phyloP scores from a whole-genome alignment of 2,797 vertebrate genomes.

The Esox masquinongy region DNA sequence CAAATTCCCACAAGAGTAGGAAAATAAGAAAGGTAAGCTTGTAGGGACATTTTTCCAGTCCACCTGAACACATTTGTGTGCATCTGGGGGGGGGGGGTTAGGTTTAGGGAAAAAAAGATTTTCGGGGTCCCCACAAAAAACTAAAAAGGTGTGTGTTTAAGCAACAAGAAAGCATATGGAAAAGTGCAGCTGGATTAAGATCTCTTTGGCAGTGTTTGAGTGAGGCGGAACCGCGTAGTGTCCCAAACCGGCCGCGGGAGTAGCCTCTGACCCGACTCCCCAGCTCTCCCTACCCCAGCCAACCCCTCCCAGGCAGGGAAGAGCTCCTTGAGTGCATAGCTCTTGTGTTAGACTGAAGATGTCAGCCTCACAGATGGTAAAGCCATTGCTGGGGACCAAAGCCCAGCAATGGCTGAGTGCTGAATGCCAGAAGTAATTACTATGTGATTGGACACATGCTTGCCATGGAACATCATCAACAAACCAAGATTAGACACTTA shows the following conservation, averaged over 20 bases:
- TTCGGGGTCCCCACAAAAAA: no score
- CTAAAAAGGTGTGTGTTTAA: no score
- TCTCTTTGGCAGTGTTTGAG: constrained; percentile 52
- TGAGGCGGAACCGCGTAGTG: constrained; percentile 47
- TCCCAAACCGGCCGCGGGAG: neutral
- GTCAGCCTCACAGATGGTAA: constrained; percentile 66
- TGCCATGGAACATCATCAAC: constrained; percentile 36
- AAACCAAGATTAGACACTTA: constrained; percentile 18
- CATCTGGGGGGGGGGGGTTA: constrained; percentile 11
- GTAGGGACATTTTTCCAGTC: no score
- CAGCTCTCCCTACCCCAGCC: neutral
- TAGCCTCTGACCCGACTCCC: neutral
- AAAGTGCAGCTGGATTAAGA: constrained; percentile 45
- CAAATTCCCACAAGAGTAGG: no score
- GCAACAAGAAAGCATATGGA: constrained; percentile 47
- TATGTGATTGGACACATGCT: constrained; percentile 27
- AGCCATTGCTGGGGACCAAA: constrained; percentile 38
- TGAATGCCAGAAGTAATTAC: constrained; percentile 27
- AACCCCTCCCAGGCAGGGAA: constrained; percentile 1
- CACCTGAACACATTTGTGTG: no score
- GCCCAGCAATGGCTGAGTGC: constrained; percentile 15
- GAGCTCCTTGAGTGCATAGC: constrained; percentile 29
- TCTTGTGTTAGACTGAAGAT: constrained; percentile 29
- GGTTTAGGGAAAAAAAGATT: no score
- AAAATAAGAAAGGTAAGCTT: no score